A percentile compares a stretch with the other conserved stretches of the same genome.
phyloP scores from a whole-genome alignment of 2,113 vertebrate species.

The Tragelaphus imberbis region DNA sequence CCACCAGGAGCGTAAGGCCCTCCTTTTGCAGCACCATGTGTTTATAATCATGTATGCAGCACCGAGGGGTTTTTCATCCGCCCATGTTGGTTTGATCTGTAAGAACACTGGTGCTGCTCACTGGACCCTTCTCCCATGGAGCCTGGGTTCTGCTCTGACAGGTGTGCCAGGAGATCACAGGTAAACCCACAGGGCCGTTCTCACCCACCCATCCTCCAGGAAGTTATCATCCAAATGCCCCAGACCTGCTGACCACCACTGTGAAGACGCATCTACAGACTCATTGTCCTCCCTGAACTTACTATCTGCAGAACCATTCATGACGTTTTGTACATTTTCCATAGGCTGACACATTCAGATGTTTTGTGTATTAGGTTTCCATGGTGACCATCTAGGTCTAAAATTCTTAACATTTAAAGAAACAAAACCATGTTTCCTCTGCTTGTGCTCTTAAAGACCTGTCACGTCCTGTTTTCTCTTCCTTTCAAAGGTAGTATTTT shows the following conservation, averaged over 20 bases:
- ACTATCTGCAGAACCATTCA: neutral
- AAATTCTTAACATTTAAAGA: neutral
- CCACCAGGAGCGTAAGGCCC: neutral
- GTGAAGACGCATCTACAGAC: neutral
- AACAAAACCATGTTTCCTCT: neutral
- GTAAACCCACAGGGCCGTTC: neutral
- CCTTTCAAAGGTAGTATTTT: conserved; percentile 15
- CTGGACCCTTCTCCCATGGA: neutral
- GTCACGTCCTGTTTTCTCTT: neutral
- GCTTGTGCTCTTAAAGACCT: neutral
- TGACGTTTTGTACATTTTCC: neutral
- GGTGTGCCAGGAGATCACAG: neutral
- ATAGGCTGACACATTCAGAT: neutral
- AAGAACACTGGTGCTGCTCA: neutral
- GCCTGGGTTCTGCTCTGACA: neutral
- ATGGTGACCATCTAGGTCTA: neutral
- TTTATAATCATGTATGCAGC: neutral
- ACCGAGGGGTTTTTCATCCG: neutral
- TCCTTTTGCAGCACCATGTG: neutral
- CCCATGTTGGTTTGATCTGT: neutral
- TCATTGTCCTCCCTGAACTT: neutral
- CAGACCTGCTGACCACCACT: neutral
- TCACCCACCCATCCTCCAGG: neutral
- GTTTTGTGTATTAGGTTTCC: neutral
- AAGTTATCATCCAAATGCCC: accelerated